phyloP scores from a whole-genome alignment of 1,140 invertebrate genomes.

The Microvelia longipes region DNA sequence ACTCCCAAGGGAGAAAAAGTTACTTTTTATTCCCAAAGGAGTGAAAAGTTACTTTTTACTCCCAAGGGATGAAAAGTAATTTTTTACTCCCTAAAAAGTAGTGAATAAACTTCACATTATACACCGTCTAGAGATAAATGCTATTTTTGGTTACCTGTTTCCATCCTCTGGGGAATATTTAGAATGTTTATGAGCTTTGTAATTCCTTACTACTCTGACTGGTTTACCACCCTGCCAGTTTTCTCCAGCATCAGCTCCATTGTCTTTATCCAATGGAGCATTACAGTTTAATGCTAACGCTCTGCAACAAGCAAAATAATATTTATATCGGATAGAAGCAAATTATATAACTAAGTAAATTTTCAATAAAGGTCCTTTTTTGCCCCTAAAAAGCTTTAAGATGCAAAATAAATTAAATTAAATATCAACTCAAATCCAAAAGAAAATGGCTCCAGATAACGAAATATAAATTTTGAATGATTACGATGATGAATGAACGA shows the following conservation, averaged over 20 bases:
- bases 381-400: neutral
- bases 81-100: no score
- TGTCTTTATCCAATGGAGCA: slow-evolving; percentile 41
- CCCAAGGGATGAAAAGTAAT: no score
- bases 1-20: no score
- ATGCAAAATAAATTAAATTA: neutral
- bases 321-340: slow-evolving; percentile 6
- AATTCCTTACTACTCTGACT: slow-evolving; percentile 62
- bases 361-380: neutral
- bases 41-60: no score
- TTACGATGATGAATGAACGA: no score
- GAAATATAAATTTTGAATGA: no score
- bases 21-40: no score
- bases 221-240: slow-evolving; percentile 61
- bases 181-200: slow-evolving; percentile 56
- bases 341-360: neutral
- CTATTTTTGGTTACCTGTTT: slow-evolving; percentile 40
- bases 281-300: slow-evolving; percentile 67
- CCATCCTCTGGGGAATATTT: slow-evolving; percentile 65
- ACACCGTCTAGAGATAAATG: no score
- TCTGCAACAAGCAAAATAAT: slow-evolving; percentile 29
- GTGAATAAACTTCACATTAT: no score
- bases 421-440: no score
- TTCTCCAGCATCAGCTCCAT: slow-evolving; percentile 51
- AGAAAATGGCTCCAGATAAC: no score